phyloP scores from a whole-genome alignment of 2,888 invertebrate genomes.

The Gryllus longicercus region DNA sequence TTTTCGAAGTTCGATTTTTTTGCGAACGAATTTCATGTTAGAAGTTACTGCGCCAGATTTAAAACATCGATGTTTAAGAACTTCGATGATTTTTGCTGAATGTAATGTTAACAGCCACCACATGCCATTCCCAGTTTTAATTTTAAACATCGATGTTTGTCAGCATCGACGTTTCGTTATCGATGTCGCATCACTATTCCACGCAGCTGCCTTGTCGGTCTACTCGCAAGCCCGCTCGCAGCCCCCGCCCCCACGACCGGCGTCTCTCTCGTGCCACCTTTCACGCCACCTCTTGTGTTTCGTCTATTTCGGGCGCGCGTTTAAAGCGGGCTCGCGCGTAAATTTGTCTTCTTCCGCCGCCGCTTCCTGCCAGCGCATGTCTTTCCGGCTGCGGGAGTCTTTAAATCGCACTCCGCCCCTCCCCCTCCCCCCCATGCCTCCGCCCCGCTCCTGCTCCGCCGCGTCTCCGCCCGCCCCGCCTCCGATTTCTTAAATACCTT shows the following conservation, averaged over 20 bases:
- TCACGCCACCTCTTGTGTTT: not conserved
- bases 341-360: constrained; percentile 5
- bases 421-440: not conserved
- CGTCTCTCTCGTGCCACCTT: not conserved
- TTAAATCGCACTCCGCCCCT: not conserved
- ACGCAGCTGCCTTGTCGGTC: no score
- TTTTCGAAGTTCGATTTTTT: no score
- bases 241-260: not conserved
- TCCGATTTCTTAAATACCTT: not conserved
- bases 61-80: no score
- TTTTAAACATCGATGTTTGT: no score
- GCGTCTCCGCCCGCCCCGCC: not conserved
- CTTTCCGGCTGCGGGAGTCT: not conserved
- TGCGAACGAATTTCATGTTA: no score
- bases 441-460: not conserved
- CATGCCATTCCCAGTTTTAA: no score
- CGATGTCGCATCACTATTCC: no score
- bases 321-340: not conserved
- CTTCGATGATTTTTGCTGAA: no score
- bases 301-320: not conserved
- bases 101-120: no score
- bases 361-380: not conserved
- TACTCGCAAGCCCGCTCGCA: not conserved
- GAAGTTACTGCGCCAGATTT: no score
- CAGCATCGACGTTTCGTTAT: no score